A percentile compares a stretch with the other conserved stretches of the same genome.
These are phyloP conservation scores for Tuta absoluta DNA, from an alignment of 2,888 invertebrate genomes.

Conservation along the genomic window DNA sequence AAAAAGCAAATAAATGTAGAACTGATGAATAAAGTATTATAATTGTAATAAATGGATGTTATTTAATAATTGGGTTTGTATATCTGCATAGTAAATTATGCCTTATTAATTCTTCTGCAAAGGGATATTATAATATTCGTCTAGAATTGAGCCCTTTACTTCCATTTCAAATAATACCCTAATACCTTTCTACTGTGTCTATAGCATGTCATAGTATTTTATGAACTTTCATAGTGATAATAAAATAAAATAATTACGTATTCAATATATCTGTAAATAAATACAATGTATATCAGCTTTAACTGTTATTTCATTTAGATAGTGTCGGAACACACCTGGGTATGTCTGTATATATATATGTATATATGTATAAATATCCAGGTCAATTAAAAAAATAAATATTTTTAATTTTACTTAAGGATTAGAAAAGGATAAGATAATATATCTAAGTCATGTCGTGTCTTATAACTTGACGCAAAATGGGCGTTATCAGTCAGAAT, in stretches of 20 bases:
- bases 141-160: conserved; percentile 35
- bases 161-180: conserved; percentile 39
- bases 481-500: too few species aligned
- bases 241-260: conserved; percentile 43
- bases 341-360: too few species aligned
- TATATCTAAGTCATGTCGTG: too few species aligned
- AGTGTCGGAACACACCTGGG: too few species aligned
- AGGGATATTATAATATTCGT: conserved; percentile 30
- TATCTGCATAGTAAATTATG: conserved; percentile 18
- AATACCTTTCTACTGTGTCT: conserved; percentile 42
- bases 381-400: too few species aligned
- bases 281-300: conserved; percentile 65
- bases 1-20: conserved; percentile 36
- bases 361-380: too few species aligned
- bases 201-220: conserved; percentile 49
- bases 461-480: too few species aligned
- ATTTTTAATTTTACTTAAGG: too few species aligned
- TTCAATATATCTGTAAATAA: conserved; percentile 66
- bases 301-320: conserved; percentile 49
- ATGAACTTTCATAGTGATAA: conserved; percentile 53
- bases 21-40: conserved; percentile 16
- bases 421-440: too few species aligned
- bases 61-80: not conserved
- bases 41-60: conserved; percentile 8
- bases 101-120: conserved; percentile 17